Percentiles rank a stretch among this genome's conserved stretches.
These are phyloP conservation scores for Drosophila burlai DNA, from an alignment of 1,140 invertebrate species.

Conservation along the genomic window DNA sequence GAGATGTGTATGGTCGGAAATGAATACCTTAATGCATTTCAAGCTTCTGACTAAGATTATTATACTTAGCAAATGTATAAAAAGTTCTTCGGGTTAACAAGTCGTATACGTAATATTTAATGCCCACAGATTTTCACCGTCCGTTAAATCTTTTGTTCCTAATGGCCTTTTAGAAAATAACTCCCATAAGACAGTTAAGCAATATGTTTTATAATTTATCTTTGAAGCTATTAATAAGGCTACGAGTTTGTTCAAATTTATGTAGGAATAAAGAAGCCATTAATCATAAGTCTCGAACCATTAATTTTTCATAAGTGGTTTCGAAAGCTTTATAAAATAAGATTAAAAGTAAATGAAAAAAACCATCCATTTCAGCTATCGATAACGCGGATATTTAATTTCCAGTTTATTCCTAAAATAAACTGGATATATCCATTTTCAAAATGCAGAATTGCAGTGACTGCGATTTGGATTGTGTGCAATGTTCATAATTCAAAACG, in stretches of 20 bases:
- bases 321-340: background rate
- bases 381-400: background rate
- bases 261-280: background rate
- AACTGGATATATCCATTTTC: background rate
- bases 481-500: conserved; percentile 13
- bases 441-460: background rate
- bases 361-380: background rate
- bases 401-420: background rate
- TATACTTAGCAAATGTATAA: no score
- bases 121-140: no score
- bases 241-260: background rate
- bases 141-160: background rate
- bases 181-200: background rate
- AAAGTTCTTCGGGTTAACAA: background rate
- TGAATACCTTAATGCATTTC: no score
- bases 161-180: background rate
- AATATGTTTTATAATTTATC: background rate
- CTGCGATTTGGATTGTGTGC: background rate
- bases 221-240: background rate
- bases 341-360: background rate
- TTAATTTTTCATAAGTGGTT: background rate
- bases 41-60: no score
- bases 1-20: no score
- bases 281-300: background rate
- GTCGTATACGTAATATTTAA: background rate